Conservation (phyloP, 2,797 vertebrate genomes). For the Philypnodon macrostomus region DNA sequence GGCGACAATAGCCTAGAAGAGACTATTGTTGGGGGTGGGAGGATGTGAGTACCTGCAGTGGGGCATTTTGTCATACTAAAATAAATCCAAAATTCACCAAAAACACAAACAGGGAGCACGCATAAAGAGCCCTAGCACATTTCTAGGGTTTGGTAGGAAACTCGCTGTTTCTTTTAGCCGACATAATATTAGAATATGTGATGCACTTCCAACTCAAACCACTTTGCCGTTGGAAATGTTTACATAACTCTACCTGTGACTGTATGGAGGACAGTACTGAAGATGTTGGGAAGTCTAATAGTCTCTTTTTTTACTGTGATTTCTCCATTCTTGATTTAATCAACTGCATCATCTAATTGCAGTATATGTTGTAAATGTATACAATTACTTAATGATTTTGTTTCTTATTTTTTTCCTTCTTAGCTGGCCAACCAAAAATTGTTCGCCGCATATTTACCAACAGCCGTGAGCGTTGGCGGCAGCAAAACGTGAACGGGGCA, state of each 20-base stretch:
- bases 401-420: slow-evolving; percentile 1
- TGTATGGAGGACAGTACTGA: slow-evolving; percentile 25
- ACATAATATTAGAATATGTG: slow-evolving; percentile 6
- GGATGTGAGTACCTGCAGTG: slow-evolving; percentile 74
- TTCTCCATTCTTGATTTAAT: slow-evolving; percentile 11
- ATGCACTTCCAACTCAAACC: slow-evolving; percentile 4
- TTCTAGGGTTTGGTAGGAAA: slow-evolving; percentile 13
- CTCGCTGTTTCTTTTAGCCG: slow-evolving; percentile 10
- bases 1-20: slow-evolving; percentile 68
- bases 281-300: slow-evolving; percentile 4
- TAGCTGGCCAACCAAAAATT: slow-evolving; percentile 84
- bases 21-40: slow-evolving; percentile 55
- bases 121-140: background rate
- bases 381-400: background rate
- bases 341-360: slow-evolving; percentile 21
- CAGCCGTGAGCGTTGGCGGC: slow-evolving; percentile 78
- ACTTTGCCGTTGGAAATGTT: slow-evolving; percentile 3
- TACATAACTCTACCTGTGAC: slow-evolving; percentile 1
- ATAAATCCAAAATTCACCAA: slow-evolving; percentile 30
- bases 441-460: slow-evolving; percentile 94
- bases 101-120: slow-evolving; percentile 12
- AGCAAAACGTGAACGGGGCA: slow-evolving; percentile 76
- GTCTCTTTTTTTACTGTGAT: slow-evolving; percentile 6
- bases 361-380: slow-evolving; percentile 6
- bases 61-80: slow-evolving; percentile 44